Conservation (phyloP, 2,888 invertebrate species). For the Drosophila atripex region DNA sequence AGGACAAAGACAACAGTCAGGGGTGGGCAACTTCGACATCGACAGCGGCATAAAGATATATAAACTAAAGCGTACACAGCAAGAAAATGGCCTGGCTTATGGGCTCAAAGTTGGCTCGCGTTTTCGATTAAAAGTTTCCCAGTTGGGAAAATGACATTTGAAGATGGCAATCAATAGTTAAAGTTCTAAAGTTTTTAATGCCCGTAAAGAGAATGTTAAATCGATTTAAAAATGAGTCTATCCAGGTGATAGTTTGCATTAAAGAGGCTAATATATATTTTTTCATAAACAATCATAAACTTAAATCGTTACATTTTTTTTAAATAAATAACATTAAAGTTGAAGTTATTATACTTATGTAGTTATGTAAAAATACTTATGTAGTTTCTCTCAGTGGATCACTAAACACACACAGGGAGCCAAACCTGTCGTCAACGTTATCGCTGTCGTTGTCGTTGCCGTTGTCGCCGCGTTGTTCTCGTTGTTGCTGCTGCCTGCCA, state of each 20-base stretch:
- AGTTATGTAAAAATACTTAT: neutral
- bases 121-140: conserved; percentile 1
- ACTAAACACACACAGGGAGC: conserved; percentile 23
- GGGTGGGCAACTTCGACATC: conserved; percentile 33
- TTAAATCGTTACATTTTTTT: neutral
- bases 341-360: neutral
- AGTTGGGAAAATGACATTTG: neutral
- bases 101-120: neutral
- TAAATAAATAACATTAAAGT: neutral
- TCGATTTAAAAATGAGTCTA: no score
- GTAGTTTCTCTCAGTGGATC: conserved; percentile 13
- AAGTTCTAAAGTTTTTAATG: neutral
- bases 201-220: neutral
- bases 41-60: conserved; percentile 45
- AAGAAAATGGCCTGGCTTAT: conserved; percentile 3
- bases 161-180: neutral
- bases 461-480: conserved; percentile 13
- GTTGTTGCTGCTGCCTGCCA: conserved; percentile 51
- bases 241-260: no score
- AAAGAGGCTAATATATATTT: no score
- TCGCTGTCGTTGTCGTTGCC: conserved; percentile 32
- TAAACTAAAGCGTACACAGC: conserved; percentile 14
- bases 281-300: no score
- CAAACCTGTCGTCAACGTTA: conserved; percentile 51
- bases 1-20: conserved; percentile 35